Evolutionary conservation across 2,797 vertebrate genomes (phyloP), one percentile per base, ranked within the genome.

Genomic region (Helostoma temminkii): DNA sequence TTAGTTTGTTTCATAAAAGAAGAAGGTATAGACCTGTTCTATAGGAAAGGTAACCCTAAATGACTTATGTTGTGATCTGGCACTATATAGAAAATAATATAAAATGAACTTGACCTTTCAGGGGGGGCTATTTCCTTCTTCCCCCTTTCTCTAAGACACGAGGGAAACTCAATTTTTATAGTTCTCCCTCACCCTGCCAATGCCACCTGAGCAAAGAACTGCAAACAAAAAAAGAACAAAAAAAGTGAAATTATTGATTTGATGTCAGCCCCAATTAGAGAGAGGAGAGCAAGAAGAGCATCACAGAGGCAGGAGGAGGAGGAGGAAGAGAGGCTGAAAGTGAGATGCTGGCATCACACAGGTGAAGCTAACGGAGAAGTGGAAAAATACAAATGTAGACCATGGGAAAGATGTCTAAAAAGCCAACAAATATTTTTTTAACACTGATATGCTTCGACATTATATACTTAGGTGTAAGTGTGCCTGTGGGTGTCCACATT

Each of bases 241-340:
- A 89, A 82, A 88, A 67, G 71, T 66, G 74, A 85, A 90, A 81
- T 71, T 81, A 93, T 92, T 89, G 92, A 94, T 93, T 92, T 86
- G 65, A 77, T 93, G 93, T 91, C 92, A 89, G 56, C 66, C 39
- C 78, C 80, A 84, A 87, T 93, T 91, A 93, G 78, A 80, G 68
- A 36, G 45, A 67, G 39, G 57, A 79, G 69, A 64, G 50, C 41
- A 11, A 79, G 66, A 84, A 43, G 48, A 76, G 69, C 22, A 57
- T 66, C 53, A 39, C 8, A 30, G 54, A 74, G 55, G 56, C 66
- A 57, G n/a, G 37, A 55, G 56, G 67, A 57, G n/a, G 37, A 55
- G 46, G 36, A 52, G 30, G 34, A 14, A 48, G 66, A 69, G 37
- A 46, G 69, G 21, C 43, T 45, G n/a, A 76, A 74, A 76, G 67